Evolutionary conservation across 2,113 vertebrate genomes (phyloP).

Genomic region (Suricata suricatta): DNA sequence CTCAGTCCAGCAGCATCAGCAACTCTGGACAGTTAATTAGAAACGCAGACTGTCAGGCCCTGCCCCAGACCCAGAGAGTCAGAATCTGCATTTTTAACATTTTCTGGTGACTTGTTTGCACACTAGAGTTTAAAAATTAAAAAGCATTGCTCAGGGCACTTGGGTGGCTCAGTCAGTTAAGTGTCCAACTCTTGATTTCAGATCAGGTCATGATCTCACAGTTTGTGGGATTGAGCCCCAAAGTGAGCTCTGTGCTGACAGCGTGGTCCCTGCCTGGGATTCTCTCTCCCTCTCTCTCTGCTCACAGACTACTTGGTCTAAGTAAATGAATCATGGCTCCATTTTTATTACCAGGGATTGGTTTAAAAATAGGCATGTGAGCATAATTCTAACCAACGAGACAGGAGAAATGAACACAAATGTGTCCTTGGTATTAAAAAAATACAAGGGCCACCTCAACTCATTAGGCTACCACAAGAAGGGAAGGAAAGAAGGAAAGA

Average conservation of each 20-base stretch:
- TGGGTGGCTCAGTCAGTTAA: too few species aligned
- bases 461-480: background rate
- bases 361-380: background rate
- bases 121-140: background rate
- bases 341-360: background rate
- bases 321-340: background rate
- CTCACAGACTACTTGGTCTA: background rate
- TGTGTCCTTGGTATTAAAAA: background rate
- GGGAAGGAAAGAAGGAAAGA: background rate
- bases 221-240: too few species aligned
- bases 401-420: background rate
- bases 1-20: background rate
- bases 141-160: background rate
- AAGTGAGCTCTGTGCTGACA: too few species aligned
- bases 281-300: too few species aligned
- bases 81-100: background rate
- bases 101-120: background rate
- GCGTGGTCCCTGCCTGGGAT: too few species aligned
- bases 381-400: background rate
- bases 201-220: too few species aligned
- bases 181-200: too few species aligned
- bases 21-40: background rate
- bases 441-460: background rate
- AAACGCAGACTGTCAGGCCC: background rate
- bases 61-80: background rate